Base-by-base conservation (phyloP, 2,888 invertebrate genomes). In the Eilema caniola region DNA sequence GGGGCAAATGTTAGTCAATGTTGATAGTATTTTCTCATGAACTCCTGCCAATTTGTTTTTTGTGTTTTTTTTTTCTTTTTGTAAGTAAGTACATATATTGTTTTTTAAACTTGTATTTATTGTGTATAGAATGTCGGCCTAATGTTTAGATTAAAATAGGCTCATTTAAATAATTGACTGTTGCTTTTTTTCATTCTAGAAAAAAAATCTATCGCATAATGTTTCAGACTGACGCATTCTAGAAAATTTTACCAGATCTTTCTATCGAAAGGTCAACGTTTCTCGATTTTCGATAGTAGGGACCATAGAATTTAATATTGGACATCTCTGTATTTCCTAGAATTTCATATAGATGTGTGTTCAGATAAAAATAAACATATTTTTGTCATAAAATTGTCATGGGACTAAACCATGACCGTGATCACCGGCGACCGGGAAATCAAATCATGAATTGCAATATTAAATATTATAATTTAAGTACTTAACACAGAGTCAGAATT, bases 241-340 rank as follows among this genome's bases (percentile, higher is more conserved):
- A 79, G 78, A 83, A 79, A 78, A 83, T 88, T 88, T 86, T 84
- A 84, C 86, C 76, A 78, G 81, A 81, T 81, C 85, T 84, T 87
- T 87, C 79, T 82, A 83, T 86, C 84, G 85, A 86, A 83, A 86
- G 82, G 83, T 88, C 88, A 86, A 88, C 85, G 87, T 87, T 79
- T 82, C 78, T 83, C 72, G 73, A 87, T 87, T 82, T 89, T 89
- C 87, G 79, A 90, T 88, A 88, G 91, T 93, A 93, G 94, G 94
- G 93, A 93, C 94, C 94, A 94, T 93, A 93, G 93, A 90, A 81
- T 83, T 86, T 85, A 86, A 86, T 53, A 25, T 11, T 53, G 31
- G 31, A n/a, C 33, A 61, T 33, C 53, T 65, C 24, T 53, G 47
- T 61, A 65, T 60, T 65, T 62, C 24, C 60, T 65, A 53, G 47